Percentiles rank a stretch among this genome's conserved stretches.
phyloP scores from a whole-genome alignment of 2,888 invertebrate genomes.

The Luperina nickerlii region DNA sequence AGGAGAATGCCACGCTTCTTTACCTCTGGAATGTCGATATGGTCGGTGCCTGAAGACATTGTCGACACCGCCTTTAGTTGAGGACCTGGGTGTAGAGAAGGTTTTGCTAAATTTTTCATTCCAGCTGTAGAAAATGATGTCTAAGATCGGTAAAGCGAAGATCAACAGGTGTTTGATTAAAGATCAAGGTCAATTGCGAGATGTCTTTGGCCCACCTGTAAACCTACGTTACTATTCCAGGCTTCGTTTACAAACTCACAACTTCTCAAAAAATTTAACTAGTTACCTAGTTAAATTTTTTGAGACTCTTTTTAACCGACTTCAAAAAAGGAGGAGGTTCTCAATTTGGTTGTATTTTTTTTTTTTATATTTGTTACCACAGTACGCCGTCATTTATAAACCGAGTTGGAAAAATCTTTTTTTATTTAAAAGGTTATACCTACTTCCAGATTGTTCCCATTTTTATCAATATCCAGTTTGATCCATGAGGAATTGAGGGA shows the following conservation, averaged over 20 bases:
- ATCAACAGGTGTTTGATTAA: too few species aligned
- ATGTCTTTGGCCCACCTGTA: background rate
- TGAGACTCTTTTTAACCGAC: background rate
- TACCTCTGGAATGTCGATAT: slow-evolving; percentile 93
- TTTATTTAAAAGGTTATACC: too few species aligned
- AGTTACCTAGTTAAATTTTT: too few species aligned
- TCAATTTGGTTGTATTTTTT: too few species aligned
- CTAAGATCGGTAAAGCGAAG: background rate
- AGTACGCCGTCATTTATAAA: too few species aligned
- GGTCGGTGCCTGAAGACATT: slow-evolving; percentile 97
- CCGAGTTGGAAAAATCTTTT: too few species aligned
- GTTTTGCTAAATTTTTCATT: background rate
- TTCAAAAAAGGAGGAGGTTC: too few species aligned
- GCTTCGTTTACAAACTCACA: background rate
- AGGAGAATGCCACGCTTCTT: slow-evolving; percentile 93
- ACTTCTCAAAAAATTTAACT: background rate
- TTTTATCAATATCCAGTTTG: too few species aligned
- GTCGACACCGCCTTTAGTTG: slow-evolving; percentile 94
- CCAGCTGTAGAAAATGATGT: background rate
- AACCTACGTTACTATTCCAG: background rate
- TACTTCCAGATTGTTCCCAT: too few species aligned
- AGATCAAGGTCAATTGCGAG: background rate
- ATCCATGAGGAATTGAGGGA: too few species aligned
- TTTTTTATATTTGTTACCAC: too few species aligned
- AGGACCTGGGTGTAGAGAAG: slow-evolving; percentile 85